These are phyloP conservation scores for Hirtodrosophila duncani DNA, from an alignment of 2,888 invertebrate genomes.

Conservation along the genomic window DNA sequence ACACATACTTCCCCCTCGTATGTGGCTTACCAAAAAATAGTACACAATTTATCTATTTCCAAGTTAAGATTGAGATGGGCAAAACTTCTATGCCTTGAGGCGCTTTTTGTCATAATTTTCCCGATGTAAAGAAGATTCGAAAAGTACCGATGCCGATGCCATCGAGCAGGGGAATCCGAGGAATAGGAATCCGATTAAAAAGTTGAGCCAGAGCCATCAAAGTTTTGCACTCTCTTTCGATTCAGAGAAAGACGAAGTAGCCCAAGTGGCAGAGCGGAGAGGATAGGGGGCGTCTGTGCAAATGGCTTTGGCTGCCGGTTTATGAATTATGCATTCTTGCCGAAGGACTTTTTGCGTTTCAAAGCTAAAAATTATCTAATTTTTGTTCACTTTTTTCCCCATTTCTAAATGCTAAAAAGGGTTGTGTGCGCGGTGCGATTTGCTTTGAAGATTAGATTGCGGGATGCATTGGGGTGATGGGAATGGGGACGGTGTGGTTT, in stretches of 20 bases:
- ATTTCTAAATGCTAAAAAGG: constrained; percentile 45
- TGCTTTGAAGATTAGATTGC: constrained; percentile 52
- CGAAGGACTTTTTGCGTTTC: constrained; percentile 53
- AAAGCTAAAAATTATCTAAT: constrained; percentile 62
- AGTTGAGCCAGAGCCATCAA: constrained; percentile 63
- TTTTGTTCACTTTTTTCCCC: constrained; percentile 5
- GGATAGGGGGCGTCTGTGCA: no score
- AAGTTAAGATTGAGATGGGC: constrained; percentile 34
- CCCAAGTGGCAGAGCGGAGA: no score
- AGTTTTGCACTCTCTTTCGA: constrained; percentile 38
- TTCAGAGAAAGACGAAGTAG: no score
- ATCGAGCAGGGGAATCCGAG: constrained; percentile 39
- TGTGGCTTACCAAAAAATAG: no score
- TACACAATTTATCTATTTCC: constrained; percentile 23
- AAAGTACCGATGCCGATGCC: constrained; percentile 32
- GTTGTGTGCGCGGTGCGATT: constrained; percentile 56
- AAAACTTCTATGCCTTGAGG: constrained; percentile 45
- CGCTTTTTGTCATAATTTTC: constrained; percentile 25
- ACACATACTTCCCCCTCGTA: no score
- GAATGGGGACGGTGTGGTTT: neutral
- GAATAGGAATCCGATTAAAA: constrained; percentile 66
- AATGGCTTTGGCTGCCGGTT: constrained; percentile 50
- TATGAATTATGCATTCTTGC: constrained; percentile 69
- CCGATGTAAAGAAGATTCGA: neutral
- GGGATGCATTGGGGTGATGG: no score